Base-by-base conservation (phyloP, 2,113 vertebrate species). In the Nycticorax nycticorax region DNA sequence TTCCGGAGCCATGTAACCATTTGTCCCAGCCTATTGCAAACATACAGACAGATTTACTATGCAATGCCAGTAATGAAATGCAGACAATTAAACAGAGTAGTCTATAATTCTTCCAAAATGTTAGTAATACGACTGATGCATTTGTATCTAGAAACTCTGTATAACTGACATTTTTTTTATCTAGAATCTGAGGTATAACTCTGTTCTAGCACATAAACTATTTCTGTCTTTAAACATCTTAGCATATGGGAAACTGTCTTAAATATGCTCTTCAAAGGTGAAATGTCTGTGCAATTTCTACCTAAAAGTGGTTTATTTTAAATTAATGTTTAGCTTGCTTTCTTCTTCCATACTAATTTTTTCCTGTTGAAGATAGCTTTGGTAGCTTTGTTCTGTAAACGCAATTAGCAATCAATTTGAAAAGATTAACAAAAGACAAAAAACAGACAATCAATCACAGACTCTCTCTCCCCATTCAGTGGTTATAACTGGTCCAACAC, bases 1-100 rank as follows among this genome's bases (percentile, higher is more conserved):
- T 97, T 99, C 99, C 0, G 99, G 99, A 79, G 99, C 99, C 99
- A 99, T 99, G 91, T 99, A 99, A 53, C 99, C 99, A 17, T 98
- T 98, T 11, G 99, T 99, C 72, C 99, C 99, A 95, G 99, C 99
- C 99, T 99, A 57, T 59, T 39, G 80, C 56, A 96, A 95, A 89
- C 80, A 97, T 15, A 97, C 35, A 85, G 27, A 89, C 16, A 94
- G 9, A 52, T 93, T 91, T 57, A 96, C 56, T 71, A 21, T 11
- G 59, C 45, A 68, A 19, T 33, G 60, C 16, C 69, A 87, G 10
- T 8, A 69, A 71, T 9, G 9, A 93, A 78, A 92, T 67, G 43
- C 55, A 57, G 24, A n/a, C 12, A 86, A 37, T 64, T 83, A 83
- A 78, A 57, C 67, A 92, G 8, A 67, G 10, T 26, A 78, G 17